Evolutionary conservation across 1,140 invertebrate genomes (phyloP), one percentile per base, ranked within the genome.

Genomic region (Wasmannia auropunctata): DNA sequence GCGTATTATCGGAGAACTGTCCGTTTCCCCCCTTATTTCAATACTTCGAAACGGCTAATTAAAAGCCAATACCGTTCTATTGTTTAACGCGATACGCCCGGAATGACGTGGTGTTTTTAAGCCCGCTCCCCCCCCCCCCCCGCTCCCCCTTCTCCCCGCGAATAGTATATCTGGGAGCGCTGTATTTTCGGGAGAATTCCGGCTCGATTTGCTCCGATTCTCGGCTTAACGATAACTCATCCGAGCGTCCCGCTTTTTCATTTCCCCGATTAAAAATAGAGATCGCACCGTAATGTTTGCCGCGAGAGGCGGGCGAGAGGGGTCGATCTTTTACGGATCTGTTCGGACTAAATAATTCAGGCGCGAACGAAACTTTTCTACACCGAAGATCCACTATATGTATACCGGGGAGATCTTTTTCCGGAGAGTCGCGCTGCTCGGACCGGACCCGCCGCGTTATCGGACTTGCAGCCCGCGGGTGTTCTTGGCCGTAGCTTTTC

Each of bases 301-400:
- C 65, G 40, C 8, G 28, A 10, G 34, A n/a, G n/a, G n/a, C n/a
- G 56, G 60, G 34, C 19, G 51, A 70, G 34, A 10, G n/a, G n/a
- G n/a, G 72, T 72, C 51, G 14, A 69, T 2, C 51, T 58, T n/a
- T n/a, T 84, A 70, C 62, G 79, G 54, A 49, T 28, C 76, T 34
- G 40, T 76, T 54, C n/a, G 79, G n/a, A 69, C 84, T 90, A 90
- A 87, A 90, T 90, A 89, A 89, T 85, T 81, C 86, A 80, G 58
- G 51, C 46, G 65, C 67, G 69, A 51, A 69, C 51, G 43, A 85
- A 87, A 89, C 80, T 89, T 90, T 34, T 37, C 80, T 70, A 43
- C 40, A 63, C 46, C 70, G 37, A 54, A 54, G n/a, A n/a, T n/a
- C n/a, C n/a, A n/a, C n/a, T n/a, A n/a, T n/a, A n/a, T n/a, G n/a